Evolutionary conservation across 1,140 invertebrate species (phyloP), one percentile per base, ranked within the genome.

Genomic region (Globodera rostochiensis): DNA sequence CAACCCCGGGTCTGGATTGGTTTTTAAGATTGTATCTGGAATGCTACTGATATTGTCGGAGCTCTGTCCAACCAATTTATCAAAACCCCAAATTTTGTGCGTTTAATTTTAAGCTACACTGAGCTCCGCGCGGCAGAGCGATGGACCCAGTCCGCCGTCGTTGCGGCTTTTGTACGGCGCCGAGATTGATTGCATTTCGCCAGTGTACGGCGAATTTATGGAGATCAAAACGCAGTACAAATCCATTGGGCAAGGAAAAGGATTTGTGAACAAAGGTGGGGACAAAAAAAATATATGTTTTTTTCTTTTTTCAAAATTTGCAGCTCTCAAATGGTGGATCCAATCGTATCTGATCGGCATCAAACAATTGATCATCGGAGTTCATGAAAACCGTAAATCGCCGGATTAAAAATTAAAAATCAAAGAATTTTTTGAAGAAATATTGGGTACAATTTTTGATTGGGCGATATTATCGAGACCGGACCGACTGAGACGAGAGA

Each of bases 161-260:
- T 19, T 78, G 25, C 76, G 76, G 2, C 49, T 78, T 50, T 78
- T 78, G 19, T 79, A 79, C 53, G 78, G 67, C 19, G 78, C 78
- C 13, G 78, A 79, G 45, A 74, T 73, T 60, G 78, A 79, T 66
- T 79, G 78, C 67, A 79, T 79, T n/a, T 45, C 73, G 70, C 67
- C 45, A 15, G 46, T 47, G 11, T 57, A 45, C 57, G 78, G 78
- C 21, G 57, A 75, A 46, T 79, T 69, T 25, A 49, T 79, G 45
- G 78, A 67, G 49, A 13, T 73, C 15, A 79, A 79, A 79, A 79
- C 78, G 13, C 78, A 79, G 25, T 79, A 50, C n/a, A 50, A 73
- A 47, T 53, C 67, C 13, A 11, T 78, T 78, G 77, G 77, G 19
- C 66, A 64, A 15, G 77, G 77, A 21, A 25, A 69, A 6, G 77